Percentiles rank a stretch among this genome's conserved stretches.
phyloP scores from a whole-genome alignment of 2,888 invertebrate genomes.

The Hipparchia semele region DNA sequence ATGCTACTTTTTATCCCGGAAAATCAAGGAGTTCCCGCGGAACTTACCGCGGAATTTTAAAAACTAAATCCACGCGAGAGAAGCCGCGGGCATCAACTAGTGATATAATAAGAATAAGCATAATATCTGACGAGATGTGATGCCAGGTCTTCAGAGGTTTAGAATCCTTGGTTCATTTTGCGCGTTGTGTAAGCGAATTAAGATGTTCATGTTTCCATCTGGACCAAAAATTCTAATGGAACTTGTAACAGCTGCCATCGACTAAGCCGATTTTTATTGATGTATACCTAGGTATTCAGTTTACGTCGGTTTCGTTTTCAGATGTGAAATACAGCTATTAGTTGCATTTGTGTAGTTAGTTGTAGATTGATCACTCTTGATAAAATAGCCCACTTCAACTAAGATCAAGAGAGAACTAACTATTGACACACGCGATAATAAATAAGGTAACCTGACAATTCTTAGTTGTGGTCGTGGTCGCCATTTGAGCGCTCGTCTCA shows the following conservation, averaged over 20 bases:
- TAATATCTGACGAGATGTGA: no score
- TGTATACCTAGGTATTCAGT: no score
- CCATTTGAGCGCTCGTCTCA: slow-evolving; percentile 55
- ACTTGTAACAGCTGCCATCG: not conserved
- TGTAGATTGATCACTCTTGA: not conserved
- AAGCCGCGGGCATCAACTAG: no score
- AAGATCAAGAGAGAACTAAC: slow-evolving; percentile 5
- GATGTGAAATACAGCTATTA: not conserved
- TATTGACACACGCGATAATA: slow-evolving; percentile 34
- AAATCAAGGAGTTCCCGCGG: no score
- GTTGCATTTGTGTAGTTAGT: not conserved
- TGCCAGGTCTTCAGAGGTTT: not conserved
- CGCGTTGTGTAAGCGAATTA: not conserved
- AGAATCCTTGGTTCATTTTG: not conserved
- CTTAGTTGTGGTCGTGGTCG: slow-evolving; percentile 56
- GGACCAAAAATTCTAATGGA: not conserved
- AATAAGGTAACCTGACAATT: slow-evolving; percentile 28
- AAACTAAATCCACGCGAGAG: no score
- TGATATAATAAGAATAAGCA: no score
- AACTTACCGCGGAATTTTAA: no score
- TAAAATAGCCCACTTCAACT: slow-evolving; percentile 26
- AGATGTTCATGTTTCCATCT: not conserved
- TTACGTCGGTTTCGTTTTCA: not conserved
- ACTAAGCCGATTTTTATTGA: not conserved
- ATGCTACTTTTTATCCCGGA: no score